Evolutionary conservation across 2,113 vertebrate species (phyloP), one percentile per base, ranked within the genome.

Genomic region (Nycticryphes semicollaris): DNA sequence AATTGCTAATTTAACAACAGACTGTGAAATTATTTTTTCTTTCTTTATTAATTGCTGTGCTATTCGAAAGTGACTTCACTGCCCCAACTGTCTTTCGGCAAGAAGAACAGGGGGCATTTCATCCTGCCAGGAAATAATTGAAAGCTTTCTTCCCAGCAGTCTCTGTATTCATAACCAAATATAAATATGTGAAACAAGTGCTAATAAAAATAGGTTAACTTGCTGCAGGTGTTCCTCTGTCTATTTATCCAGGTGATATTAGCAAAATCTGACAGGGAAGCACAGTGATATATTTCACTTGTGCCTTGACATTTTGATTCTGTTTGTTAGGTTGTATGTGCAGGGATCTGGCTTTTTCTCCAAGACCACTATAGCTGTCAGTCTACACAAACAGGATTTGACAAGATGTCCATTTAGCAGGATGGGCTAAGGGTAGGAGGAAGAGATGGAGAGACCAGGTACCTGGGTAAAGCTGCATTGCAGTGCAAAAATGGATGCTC

Each of bases 11-110:
- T 96, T 94, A 96, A 96, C 91, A 93, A 93, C 62, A 53, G 89
- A 76, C 91, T 94, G 84, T 95, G 91, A 94, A 96, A 96, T 95
- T 92, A 87, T 94, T 94, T 97, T 96, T 96, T 75, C 76, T 93
- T 93, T 85, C 79, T 91, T 84, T 95, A 95, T 95, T 95, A 96
- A 94, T 96, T 95, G 59, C 86, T 84, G 48, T 60, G 81, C 60
- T 92, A 41, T 94, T 90, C 79, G 79, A 91, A 94, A 91, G 79
- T 15, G 17, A 87, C 87, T 96, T 84, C 66, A n/a, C 51, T 93
- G 94, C 73, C 90, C 70, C 1, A 0, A 59, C 51, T 60, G 25
- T 82, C 87, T 88, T 89, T 35, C 2, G 5, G 51, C 8, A 1
- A 27, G 75, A 84, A 83, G 56, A 93, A 87, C 6, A 5, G 47